Conservation (phyloP, 2,113 vertebrate species). For the Thunnus thynnus region DNA sequence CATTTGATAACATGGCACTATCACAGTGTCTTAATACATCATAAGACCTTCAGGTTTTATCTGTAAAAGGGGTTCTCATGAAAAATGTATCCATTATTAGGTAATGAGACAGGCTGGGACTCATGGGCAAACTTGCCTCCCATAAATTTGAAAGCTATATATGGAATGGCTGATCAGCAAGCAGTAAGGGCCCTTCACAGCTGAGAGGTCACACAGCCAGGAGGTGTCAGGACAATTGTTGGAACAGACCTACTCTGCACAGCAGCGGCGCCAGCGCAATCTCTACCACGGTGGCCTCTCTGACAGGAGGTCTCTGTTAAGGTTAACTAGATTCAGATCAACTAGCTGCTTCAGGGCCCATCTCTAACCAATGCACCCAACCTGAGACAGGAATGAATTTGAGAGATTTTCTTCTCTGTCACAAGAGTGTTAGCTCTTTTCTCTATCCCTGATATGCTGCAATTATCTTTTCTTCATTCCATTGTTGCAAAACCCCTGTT, state of each 20-base stretch:
- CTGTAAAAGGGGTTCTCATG: constrained; percentile 21
- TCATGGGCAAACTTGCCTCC: neutral
- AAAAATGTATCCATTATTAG: constrained; percentile 46
- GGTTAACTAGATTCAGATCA: constrained; percentile 72
- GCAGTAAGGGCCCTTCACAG: constrained; percentile 40
- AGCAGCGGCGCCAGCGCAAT: neutral
- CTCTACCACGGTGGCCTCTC: constrained; percentile 21
- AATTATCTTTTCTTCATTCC: constrained; percentile 8
- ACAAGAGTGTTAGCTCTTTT: neutral
- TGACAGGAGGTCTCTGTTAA: constrained; percentile 64
- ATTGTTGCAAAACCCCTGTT: constrained; percentile 10
- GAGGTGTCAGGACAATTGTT: constrained; percentile 18
- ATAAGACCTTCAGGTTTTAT: constrained; percentile 28
- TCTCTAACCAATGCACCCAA: constrained; percentile 21
- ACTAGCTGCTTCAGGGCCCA: constrained; percentile 27
- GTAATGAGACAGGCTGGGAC: constrained; percentile 2
- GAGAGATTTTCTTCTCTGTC: neutral
- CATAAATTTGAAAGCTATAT: constrained; percentile 1
- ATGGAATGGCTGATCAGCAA: constrained; percentile 18
- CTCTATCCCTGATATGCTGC: neutral
- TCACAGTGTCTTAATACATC: constrained; percentile 21
- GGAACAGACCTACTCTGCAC: constrained; percentile 17
- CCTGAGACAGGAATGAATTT: constrained; percentile 18
- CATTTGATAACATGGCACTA: neutral
- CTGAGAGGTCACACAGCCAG: constrained; percentile 46